A percentile compares a stretch with the other conserved stretches of the same genome.
phyloP scores from a whole-genome alignment of 2,797 vertebrate species.

The Sphenopsis melanotis region DNA sequence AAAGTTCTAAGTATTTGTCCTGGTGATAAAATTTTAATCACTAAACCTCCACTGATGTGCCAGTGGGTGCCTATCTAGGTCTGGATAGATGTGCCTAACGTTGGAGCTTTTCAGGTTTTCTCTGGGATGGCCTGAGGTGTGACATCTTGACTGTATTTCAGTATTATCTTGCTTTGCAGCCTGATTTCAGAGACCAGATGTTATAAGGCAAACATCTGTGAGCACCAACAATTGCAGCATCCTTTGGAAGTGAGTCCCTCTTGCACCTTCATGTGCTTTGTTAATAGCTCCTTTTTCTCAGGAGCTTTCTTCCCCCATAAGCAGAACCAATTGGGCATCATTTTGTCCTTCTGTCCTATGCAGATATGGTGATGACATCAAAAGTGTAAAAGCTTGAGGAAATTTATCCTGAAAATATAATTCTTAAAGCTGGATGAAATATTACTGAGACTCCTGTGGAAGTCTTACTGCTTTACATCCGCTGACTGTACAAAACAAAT shows the following conservation, averaged over 20 bases:
- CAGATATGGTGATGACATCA: neutral
- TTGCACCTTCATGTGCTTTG: neutral
- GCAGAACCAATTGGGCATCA: neutral
- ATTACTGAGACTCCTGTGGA: neutral
- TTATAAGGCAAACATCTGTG: fast-evolving
- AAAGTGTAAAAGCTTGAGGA: neutral
- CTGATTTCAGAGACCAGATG: neutral
- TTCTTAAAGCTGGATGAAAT: neutral
- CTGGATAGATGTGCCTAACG: neutral
- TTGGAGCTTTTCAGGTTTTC: neutral
- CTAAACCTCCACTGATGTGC: neutral
- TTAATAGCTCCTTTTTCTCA: neutral
- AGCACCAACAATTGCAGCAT: neutral
- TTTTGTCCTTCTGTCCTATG: neutral
- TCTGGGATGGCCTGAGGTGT: neutral
- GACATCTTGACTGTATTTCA: neutral
- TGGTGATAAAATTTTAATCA: neutral
- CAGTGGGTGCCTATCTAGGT: neutral
- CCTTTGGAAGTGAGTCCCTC: neutral
- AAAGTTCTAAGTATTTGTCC: neutral
- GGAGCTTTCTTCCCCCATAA: neutral
- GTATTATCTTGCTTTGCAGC: neutral
- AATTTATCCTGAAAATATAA: neutral
- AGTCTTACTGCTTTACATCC: neutral
- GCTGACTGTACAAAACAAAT: neutral